Evolutionary conservation across 1,140 invertebrate species (phyloP).

Genomic region (Copidosoma floridanum): DNA sequence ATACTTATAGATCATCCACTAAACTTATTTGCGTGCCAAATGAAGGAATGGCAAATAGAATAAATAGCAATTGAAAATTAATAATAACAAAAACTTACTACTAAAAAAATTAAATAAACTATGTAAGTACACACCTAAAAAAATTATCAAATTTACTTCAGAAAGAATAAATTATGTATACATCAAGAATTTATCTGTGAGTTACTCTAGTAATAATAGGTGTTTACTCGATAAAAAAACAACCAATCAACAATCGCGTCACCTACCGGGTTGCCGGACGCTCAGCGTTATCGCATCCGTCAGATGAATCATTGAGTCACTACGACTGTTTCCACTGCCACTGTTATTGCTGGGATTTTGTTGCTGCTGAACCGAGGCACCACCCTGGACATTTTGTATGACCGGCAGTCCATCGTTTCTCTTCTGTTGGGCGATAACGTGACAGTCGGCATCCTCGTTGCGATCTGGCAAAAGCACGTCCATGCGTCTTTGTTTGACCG

Average conservation of each 20-base stretch:
- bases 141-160: too few relatives aligned
- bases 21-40: too few relatives aligned
- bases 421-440: constrained; percentile 70
- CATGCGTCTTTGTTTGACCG: constrained; percentile 51
- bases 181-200: too few relatives aligned
- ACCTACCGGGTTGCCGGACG: constrained; percentile 57
- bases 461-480: constrained; percentile 60
- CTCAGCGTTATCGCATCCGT: constrained; percentile 68
- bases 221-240: too few relatives aligned
- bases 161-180: too few relatives aligned
- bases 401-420: constrained; percentile 69
- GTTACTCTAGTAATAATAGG: too few relatives aligned
- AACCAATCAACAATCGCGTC: not conserved
- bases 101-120: constrained; percentile 1
- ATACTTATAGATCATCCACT: not conserved
- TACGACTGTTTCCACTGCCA: too few relatives aligned
- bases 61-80: constrained; percentile 23
- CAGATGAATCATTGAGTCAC: constrained; percentile 62
- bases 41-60: too few relatives aligned
- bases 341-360: too few relatives aligned
- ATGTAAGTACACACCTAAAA: not conserved
- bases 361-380: constrained; percentile 54
- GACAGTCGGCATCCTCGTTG: constrained; percentile 64
- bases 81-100: constrained; percentile 13
- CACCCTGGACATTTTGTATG: constrained; percentile 71